These are phyloP conservation scores for Ranitomeya variabilis DNA, from an alignment of 2,113 vertebrate genomes.

Conservation along the genomic window DNA sequence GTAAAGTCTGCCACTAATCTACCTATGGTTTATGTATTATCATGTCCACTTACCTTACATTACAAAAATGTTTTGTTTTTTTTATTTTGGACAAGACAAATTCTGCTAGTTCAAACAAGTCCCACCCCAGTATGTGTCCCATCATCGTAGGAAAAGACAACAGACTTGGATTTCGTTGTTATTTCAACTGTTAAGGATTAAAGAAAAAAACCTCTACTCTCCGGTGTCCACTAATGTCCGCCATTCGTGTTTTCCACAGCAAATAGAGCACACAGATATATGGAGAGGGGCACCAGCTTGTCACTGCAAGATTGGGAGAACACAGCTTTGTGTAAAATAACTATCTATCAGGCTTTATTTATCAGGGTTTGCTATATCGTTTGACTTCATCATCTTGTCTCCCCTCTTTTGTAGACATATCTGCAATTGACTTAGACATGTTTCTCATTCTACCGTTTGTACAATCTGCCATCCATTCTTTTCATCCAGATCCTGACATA, in stretches of 20 bases:
- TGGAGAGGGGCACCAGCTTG: background rate
- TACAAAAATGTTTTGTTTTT: no score
- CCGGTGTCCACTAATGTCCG: background rate
- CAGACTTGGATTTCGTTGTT: background rate
- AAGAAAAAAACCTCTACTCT: no score
- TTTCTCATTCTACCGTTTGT: background rate
- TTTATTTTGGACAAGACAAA: background rate
- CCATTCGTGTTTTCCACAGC: background rate
- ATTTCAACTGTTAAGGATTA: background rate
- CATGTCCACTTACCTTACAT: no score
- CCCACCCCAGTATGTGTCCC: background rate
- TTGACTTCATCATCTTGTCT: background rate
- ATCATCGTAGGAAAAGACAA: no score
- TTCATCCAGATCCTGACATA: conserved; percentile 36
- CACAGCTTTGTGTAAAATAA: background rate
- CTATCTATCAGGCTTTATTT: background rate
- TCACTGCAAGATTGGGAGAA: background rate
- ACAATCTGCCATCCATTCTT: background rate
- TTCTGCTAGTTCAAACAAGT: background rate
- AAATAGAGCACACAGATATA: background rate
- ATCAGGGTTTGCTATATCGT: background rate
- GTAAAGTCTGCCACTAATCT: no score
- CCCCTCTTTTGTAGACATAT: background rate
- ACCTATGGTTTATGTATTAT: no score
- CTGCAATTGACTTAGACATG: background rate